These are phyloP conservation scores for Psittacula cyanocephala DNA, from an alignment of 2,113 vertebrate species.

Conservation along the genomic window DNA sequence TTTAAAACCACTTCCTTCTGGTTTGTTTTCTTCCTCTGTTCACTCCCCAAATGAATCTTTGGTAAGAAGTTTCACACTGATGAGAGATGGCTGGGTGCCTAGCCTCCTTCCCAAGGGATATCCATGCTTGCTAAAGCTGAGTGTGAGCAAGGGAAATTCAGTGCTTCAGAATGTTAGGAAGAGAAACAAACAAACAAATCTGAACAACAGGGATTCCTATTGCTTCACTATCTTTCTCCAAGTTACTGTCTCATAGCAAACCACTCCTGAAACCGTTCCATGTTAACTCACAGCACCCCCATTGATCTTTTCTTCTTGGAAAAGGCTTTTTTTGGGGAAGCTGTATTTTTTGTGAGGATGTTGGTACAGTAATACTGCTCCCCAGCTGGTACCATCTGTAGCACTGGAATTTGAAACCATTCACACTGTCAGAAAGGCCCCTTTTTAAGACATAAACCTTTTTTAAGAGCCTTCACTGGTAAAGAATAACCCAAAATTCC, in stretches of 20 bases:
- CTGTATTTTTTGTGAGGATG: rapidly evolving
- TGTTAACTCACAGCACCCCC: background rate
- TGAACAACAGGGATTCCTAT: background rate
- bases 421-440: background rate
- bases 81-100: background rate
- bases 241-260: background rate
- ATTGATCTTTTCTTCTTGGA: background rate
- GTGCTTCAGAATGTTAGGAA: background rate
- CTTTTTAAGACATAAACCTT: background rate
- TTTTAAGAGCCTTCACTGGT: background rate
- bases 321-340: background rate
- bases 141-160: background rate
- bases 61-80: background rate
- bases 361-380: background rate
- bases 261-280: background rate
- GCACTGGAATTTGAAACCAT: background rate
- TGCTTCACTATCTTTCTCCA: background rate
- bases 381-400: background rate
- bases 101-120: background rate
- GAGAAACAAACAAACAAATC: background rate
- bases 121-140: background rate
- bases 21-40: background rate
- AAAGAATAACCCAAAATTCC: background rate
- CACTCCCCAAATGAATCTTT: background rate
- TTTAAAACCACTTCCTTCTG: background rate